A percentile compares a stretch with the other conserved stretches of the same genome.
Evolutionary conservation across 2,797 vertebrate species (phyloP).

Genomic region (Selene dorsalis): DNA sequence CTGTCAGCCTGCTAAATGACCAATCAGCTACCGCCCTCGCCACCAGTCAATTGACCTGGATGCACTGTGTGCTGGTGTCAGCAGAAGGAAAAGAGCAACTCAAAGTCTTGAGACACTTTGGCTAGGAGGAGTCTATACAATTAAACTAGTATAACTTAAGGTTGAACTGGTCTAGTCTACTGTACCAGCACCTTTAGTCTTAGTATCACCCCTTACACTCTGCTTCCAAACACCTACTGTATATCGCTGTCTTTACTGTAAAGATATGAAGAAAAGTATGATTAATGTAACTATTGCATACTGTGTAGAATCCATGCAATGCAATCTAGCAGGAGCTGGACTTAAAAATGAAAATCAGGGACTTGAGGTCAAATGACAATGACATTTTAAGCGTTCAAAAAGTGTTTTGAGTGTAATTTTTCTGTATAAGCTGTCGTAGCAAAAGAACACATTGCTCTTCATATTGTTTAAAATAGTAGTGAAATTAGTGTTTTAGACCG

Average conservation of each 20-base stretch:
- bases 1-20: constrained; percentile 71
- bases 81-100: constrained; percentile 77
- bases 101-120: constrained; percentile 72
- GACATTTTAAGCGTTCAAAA: constrained; percentile 84
- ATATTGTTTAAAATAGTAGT: constrained; percentile 84
- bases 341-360: constrained; percentile 86
- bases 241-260: constrained; percentile 85
- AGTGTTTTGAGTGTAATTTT: constrained; percentile 84
- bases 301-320: constrained; percentile 86
- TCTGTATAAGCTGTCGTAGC: constrained; percentile 85
- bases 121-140: constrained; percentile 76
- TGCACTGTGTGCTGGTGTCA: constrained; percentile 75
- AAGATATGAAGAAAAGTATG: constrained; percentile 81
- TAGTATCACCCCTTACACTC: constrained; percentile 83
- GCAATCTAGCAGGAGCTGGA: constrained; percentile 86
- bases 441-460: constrained; percentile 85
- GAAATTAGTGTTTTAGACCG: constrained; percentile 86
- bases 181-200: constrained; percentile 82
- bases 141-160: constrained; percentile 78
- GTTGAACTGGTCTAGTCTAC: constrained; percentile 79
- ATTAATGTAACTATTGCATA: constrained; percentile 83
- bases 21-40: constrained; percentile 69
- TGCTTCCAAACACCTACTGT: constrained; percentile 85
- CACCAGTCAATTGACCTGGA: constrained; percentile 71
- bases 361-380: constrained; percentile 86